phyloP scores from a whole-genome alignment of 2,888 invertebrate species.

The Phortica okadai region DNA sequence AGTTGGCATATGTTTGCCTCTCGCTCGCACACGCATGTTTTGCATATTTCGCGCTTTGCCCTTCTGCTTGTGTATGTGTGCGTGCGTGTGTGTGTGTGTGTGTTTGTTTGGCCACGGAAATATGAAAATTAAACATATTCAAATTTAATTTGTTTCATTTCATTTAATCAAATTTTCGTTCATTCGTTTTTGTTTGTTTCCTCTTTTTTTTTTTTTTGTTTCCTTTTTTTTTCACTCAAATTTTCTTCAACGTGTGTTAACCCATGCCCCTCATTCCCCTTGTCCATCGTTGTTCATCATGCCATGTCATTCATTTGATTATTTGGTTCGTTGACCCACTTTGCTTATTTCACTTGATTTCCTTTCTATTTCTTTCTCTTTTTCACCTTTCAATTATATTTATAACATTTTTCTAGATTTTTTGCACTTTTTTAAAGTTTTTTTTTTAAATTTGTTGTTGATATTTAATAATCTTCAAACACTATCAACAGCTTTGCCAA shows the following conservation, averaged over 20 bases:
- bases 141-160: conserved; percentile 64
- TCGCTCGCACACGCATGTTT: too few relatives aligned
- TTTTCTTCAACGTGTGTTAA: not conserved
- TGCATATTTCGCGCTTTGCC: too few relatives aligned
- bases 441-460: too few relatives aligned
- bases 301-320: not conserved
- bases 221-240: not conserved
- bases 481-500: too few relatives aligned
- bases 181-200: conserved; percentile 17
- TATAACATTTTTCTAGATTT: not conserved
- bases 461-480: too few relatives aligned
- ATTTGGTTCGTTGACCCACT: conserved; percentile 27
- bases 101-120: conserved; percentile 50
- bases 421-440: too few relatives aligned
- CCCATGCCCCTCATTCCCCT: not conserved
- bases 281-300: not conserved
- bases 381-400: not conserved
- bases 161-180: conserved; percentile 64
- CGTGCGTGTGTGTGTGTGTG: conserved; percentile 13
- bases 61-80: not conserved
- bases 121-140: conserved; percentile 69
- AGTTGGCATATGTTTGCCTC: conserved; percentile 37
- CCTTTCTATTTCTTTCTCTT: not conserved
- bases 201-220: not conserved
- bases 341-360: not conserved